These are phyloP conservation scores for Notarius lentiginosus DNA, from an alignment of 2,113 vertebrate genomes.

Conservation along the genomic window DNA sequence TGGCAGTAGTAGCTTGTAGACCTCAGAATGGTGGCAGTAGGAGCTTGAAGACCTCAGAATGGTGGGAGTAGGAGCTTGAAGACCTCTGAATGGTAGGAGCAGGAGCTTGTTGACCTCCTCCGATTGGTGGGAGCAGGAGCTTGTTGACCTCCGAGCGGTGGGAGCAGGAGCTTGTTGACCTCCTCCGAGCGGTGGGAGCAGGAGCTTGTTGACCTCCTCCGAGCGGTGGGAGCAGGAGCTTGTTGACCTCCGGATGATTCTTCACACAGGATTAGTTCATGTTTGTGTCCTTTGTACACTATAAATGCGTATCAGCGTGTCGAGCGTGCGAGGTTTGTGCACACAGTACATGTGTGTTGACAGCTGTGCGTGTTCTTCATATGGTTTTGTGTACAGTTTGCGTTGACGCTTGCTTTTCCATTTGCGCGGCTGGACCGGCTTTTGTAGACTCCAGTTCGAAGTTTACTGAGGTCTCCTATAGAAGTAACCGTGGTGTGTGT, in stretches of 20 bases:
- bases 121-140: neutral
- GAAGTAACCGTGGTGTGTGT: neutral
- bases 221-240: neutral
- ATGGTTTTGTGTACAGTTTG: conserved; percentile 15
- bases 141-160: neutral
- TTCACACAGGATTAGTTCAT: no score
- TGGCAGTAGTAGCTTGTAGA: neutral
- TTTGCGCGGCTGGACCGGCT: conserved; percentile 1
- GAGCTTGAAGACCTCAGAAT: neutral
- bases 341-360: neutral
- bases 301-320: neutral
- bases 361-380: neutral
- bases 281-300: neutral
- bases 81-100: neutral
- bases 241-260: neutral
- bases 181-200: neutral
- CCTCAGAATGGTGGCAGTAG: neutral
- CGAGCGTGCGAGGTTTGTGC: neutral
- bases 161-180: neutral
- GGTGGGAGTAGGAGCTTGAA: neutral
- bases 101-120: neutral
- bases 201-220: neutral
- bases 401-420: neutral
- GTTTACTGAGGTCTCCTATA: neutral
- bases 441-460: neutral